A percentile compares a stretch with the other conserved stretches of the same genome.
These are phyloP conservation scores for Poeciliopsis occidentalis DNA, from an alignment of 2,113 vertebrate species.

Conservation along the genomic window DNA sequence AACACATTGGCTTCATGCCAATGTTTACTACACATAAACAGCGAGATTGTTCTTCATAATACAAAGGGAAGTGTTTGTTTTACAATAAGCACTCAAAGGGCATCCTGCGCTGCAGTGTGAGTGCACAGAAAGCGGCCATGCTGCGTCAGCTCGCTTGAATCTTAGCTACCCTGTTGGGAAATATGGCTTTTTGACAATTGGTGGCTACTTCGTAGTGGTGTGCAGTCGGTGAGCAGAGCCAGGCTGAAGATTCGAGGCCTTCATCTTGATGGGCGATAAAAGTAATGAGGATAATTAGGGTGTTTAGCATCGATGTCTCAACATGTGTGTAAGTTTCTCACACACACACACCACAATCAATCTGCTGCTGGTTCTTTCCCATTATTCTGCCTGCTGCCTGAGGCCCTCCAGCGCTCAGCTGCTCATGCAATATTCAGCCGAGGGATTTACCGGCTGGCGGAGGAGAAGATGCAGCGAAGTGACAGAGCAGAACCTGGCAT, in stretches of 20 bases:
- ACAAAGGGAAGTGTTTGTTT: neutral
- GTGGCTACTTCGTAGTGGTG: slow-evolving; percentile 1
- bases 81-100: neutral
- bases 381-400: slow-evolving; percentile 58
- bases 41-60: neutral
- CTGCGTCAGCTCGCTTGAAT: neutral
- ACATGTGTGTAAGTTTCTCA: slow-evolving; percentile 1
- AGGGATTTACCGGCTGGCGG: slow-evolving; percentile 61
- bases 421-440: slow-evolving; percentile 77
- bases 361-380: slow-evolving; percentile 40
- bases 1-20: neutral
- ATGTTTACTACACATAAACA: neutral
- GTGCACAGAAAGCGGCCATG: neutral
- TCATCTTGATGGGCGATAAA: neutral
- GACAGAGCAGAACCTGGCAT: slow-evolving; percentile 41
- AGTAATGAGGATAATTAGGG: slow-evolving; percentile 1
- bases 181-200: neutral
- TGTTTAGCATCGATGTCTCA: neutral
- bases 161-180: neutral
- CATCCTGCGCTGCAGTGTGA: neutral
- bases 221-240: neutral
- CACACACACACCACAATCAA: slow-evolving; percentile 31
- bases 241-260: neutral
- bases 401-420: slow-evolving; percentile 56
- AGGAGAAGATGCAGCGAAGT: slow-evolving; percentile 41